These are phyloP conservation scores for Plebejus argus DNA, from an alignment of 2,888 invertebrate genomes.

Conservation along the genomic window DNA sequence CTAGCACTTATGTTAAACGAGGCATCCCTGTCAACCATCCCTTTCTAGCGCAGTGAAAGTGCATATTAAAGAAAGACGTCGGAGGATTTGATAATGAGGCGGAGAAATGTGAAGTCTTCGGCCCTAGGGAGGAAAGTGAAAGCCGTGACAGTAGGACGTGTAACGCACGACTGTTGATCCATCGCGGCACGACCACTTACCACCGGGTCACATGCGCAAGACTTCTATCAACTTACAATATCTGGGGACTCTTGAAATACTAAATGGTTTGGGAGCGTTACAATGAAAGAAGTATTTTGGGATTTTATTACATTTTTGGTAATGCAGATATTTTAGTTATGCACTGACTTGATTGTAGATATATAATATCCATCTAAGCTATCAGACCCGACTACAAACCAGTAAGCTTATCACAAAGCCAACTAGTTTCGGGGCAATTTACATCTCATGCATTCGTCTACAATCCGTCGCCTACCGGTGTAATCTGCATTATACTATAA, in stretches of 20 bases:
- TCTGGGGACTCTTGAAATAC: neutral
- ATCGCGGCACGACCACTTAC: slow-evolving; percentile 9
- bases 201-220: slow-evolving; percentile 20
- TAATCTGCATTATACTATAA: slow-evolving; percentile 32
- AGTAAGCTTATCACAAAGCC: neutral
- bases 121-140: slow-evolving; percentile 53
- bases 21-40: slow-evolving; percentile 43
- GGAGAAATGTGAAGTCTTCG: slow-evolving; percentile 57
- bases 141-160: slow-evolving; percentile 46
- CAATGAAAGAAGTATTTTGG: too few relatives aligned
- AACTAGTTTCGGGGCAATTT: neutral
- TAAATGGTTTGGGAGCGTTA: neutral
- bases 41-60: slow-evolving; percentile 52
- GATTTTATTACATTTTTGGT: too few relatives aligned
- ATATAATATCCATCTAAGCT: too few relatives aligned
- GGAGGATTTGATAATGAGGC: slow-evolving; percentile 60
- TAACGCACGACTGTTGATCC: slow-evolving; percentile 38
- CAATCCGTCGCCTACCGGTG: slow-evolving; percentile 5
- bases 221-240: neutral
- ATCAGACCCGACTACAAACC: neutral
- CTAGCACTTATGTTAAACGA: neutral
- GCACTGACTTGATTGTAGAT: neutral
- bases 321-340: too few relatives aligned
- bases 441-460: neutral
- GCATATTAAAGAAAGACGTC: slow-evolving; percentile 50